Conservation (phyloP, 2,113 vertebrate species). For the Sebastes schlegelii region DNA sequence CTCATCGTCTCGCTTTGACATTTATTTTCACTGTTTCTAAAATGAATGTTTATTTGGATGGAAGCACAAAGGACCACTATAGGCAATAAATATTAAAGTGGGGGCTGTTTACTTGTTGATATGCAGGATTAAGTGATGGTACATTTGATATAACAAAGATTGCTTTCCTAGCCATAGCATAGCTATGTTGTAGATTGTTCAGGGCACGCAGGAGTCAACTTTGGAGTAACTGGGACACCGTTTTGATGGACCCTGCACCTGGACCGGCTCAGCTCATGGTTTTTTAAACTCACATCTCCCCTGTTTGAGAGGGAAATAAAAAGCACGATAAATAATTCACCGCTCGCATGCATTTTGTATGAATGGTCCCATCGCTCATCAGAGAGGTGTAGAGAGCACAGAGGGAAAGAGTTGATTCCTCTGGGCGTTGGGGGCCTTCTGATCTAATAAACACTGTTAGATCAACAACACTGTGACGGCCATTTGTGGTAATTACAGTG, state of each 20-base stretch:
- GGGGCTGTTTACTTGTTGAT: not conserved
- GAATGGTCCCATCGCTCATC: constrained; percentile 63
- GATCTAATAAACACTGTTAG: constrained; percentile 30
- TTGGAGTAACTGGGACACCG: not conserved
- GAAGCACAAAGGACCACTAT: not conserved
- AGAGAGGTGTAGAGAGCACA: constrained; percentile 28
- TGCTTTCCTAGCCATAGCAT: not conserved
- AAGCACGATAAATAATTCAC: constrained; percentile 79
- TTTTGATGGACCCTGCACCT: constrained; percentile 51
- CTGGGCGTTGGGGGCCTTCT: not conserved
- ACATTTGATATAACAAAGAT: not conserved
- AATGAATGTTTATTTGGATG: not conserved
- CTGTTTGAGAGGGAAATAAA: constrained; percentile 64
- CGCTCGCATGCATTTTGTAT: constrained; percentile 73
- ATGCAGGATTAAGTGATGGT: not conserved
- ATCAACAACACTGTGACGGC: not conserved
- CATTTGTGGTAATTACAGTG: constrained; percentile 20
- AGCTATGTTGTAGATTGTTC: not conserved
- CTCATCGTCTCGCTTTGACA: not conserved
- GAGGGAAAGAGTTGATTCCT: constrained; percentile 12
- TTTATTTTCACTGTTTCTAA: not conserved
- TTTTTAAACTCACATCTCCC: constrained; percentile 60
- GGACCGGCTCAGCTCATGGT: constrained; percentile 47
- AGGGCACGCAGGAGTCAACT: not conserved
- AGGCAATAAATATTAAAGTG: not conserved